These are phyloP conservation scores for Indri indri DNA, from an alignment of 2,113 vertebrate genomes.

Conservation along the genomic window DNA sequence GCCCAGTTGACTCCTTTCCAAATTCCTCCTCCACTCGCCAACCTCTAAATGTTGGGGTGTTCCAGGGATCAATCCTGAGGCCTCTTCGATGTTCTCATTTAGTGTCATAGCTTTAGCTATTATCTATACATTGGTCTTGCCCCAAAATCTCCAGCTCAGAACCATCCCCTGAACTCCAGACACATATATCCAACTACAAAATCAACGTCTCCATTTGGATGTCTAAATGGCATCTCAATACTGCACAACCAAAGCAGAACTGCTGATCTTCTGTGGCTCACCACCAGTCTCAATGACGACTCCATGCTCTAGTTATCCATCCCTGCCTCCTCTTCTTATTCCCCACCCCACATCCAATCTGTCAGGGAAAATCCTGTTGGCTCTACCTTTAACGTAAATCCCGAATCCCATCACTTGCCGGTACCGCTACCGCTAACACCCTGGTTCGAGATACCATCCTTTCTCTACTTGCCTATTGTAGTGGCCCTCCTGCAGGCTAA, in stretches of 20 bases:
- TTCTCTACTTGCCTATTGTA: neutral
- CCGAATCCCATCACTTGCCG: neutral
- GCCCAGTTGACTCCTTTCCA: neutral
- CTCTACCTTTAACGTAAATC: neutral
- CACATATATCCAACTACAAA: neutral
- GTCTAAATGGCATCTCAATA: neutral
- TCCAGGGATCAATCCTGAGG: neutral
- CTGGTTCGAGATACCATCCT: neutral
- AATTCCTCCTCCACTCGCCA: neutral
- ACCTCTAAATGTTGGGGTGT: neutral
- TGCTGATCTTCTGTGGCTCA: neutral
- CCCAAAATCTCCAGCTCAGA: neutral
- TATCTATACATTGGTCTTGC: neutral
- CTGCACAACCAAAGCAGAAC: neutral
- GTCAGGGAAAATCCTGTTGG: neutral
- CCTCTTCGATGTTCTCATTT: neutral
- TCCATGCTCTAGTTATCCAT: neutral
- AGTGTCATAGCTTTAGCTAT: neutral
- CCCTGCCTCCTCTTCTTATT: neutral
- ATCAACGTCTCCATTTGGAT: neutral
- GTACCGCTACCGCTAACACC: neutral
- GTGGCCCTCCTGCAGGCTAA: neutral
- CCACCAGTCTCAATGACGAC: neutral
- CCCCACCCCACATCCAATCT: neutral
- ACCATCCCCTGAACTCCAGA: neutral